Evolutionary conservation across 2,888 invertebrate genomes (phyloP).

Genomic region (Hirtodrosophila histrioides): DNA sequence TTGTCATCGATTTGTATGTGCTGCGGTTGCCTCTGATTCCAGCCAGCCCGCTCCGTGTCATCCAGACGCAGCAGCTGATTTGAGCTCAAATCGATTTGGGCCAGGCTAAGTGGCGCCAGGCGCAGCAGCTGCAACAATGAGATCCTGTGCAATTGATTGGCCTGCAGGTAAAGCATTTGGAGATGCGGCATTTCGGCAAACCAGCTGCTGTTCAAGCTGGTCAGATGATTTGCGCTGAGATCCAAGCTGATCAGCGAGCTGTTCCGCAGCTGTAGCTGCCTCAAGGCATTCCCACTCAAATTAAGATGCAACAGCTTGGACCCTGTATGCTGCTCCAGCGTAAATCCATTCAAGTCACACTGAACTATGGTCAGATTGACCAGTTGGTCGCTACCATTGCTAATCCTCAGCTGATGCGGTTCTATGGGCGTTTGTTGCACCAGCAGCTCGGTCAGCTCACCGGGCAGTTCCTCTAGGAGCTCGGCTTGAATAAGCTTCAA

Average conservation of each 20-base stretch:
- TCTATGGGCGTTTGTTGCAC: slow-evolving; percentile 62
- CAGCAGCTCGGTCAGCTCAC: slow-evolving; percentile 53
- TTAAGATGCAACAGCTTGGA: slow-evolving; percentile 61
- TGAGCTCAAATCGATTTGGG: slow-evolving; percentile 62
- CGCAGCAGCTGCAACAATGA: slow-evolving; percentile 54
- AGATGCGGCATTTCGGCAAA: slow-evolving; percentile 61
- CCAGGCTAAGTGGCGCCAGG: slow-evolving; percentile 32
- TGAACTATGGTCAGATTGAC: slow-evolving; percentile 63
- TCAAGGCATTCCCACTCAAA: slow-evolving; percentile 76
- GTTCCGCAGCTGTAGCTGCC: slow-evolving; percentile 29
- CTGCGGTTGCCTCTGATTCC: slow-evolving; percentile 43
- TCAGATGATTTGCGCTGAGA: slow-evolving; percentile 77
- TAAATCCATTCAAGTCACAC: slow-evolving; percentile 64
- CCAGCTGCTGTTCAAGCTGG: slow-evolving; percentile 62
- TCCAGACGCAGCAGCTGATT: slow-evolving; percentile 61
- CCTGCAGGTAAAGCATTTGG: slow-evolving; percentile 57
- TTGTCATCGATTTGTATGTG: slow-evolving; percentile 79
- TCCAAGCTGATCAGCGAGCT: slow-evolving; percentile 66
- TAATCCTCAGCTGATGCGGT: slow-evolving; percentile 38
- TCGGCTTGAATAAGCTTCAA: slow-evolving; percentile 55
- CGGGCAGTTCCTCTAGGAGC: slow-evolving; percentile 67
- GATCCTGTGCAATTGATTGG: slow-evolving; percentile 64
- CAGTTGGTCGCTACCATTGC: slow-evolving; percentile 41
- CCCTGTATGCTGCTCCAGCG: slow-evolving; percentile 35
- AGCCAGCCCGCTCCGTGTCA: slow-evolving; percentile 30